Evolutionary conservation across 2,888 invertebrate genomes (phyloP), one percentile per base, ranked within the genome.

Genomic region (Athalia cordata): DNA sequence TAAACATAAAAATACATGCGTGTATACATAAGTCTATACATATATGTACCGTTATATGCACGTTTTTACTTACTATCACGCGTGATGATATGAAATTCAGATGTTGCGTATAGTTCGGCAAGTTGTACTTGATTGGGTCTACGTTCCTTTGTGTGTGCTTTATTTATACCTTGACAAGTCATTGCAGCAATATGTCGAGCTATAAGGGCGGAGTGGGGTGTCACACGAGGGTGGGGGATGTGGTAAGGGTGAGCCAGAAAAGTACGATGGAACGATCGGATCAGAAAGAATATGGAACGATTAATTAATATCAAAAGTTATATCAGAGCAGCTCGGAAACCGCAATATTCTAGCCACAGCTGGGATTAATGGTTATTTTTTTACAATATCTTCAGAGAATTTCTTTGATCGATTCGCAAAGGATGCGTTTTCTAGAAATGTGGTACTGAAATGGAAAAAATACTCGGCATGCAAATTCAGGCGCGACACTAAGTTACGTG

Each of bases 101-200:
- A 47, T 72, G 72, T 72, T 59, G 57, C 59, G 57, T 72, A 13
- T 72, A 47, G 57, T 57, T 59, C 59, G 72, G 59, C 59, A 59
- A 59, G 72, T 72, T 59, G n/a, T 52, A n/a, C 72, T 59, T 72
- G 45, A 72, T 72, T 57, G 72, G 59, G 13, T 72, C 57, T 13
- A 13, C 43, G 72, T 72, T 72, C 57, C 9, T 72, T 72, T 72
- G 59, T 72, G 72, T 72, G 47, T 72, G 72, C 57, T 43, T 72
- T 72, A 72, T 57, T 72, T 59, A 72, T 72, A 72, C 72, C 59
- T 59, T 59, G 57, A 59, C 72, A 72, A 72, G 45, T 72, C 72
- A 59, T 72, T 72, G 72, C 29, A 29, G 29, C 59, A n/a, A n/a
- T n/a, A 59, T 59, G 57, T 52, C 57, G 13, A 8, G 6, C n/a